A percentile compares a stretch with the other conserved stretches of the same genome.
Evolutionary conservation across 2,113 vertebrate genomes (phyloP).

Genomic region (Myrmecophaga tridactyla): DNA sequence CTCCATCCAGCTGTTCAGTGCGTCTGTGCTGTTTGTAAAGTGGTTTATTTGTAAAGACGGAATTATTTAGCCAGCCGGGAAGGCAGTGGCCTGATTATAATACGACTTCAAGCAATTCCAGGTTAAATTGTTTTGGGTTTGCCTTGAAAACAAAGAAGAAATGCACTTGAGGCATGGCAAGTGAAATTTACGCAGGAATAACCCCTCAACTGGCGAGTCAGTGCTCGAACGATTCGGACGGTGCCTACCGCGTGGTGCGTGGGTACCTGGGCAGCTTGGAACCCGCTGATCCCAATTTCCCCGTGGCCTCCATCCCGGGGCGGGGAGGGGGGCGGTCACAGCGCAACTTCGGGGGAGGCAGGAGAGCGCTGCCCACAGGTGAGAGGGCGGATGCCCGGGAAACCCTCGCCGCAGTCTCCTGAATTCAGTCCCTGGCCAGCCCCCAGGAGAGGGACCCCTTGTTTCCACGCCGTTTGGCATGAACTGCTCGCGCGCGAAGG

Average conservation of each 20-base stretch:
- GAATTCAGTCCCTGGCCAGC: not conserved
- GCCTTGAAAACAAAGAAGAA: not conserved
- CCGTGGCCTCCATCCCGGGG: not conserved
- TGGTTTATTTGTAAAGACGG: not conserved
- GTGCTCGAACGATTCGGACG: not conserved
- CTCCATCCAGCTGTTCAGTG: not conserved
- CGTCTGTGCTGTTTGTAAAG: not conserved
- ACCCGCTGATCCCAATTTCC: not conserved
- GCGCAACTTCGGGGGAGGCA: no score
- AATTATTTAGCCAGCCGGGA: not conserved
- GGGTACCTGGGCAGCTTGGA: not conserved
- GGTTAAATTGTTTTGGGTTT: not conserved
- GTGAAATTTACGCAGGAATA: not conserved
- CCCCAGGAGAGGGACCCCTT: no score
- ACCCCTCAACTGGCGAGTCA: not conserved
- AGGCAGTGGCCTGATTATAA: not conserved
- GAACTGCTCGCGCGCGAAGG: not conserved
- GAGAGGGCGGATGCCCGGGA: not conserved
- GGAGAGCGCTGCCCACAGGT: rapidly evolving
- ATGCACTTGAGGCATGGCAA: not conserved
- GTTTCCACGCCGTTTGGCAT: not conserved
- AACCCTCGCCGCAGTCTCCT: not conserved
- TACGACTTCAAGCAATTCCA: no score
- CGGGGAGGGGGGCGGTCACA: not conserved
- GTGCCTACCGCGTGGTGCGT: not conserved